Base-by-base conservation (phyloP, 2,888 invertebrate species). In the Sesia bembeciformis region DNA sequence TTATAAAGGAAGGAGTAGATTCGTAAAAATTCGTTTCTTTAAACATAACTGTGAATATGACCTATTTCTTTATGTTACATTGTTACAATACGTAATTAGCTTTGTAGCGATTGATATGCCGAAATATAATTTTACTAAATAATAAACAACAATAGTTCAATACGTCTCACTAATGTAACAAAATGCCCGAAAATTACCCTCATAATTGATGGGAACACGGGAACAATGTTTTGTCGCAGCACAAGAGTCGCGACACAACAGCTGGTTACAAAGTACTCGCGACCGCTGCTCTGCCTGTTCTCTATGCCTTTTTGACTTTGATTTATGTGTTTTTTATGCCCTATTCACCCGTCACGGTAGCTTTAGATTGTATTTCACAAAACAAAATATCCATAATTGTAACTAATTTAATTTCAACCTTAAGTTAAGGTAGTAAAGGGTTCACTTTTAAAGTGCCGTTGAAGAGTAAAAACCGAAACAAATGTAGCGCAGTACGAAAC, bases 251-350 rank as follows among this genome's bases (percentile, higher is more conserved):
- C 57, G 55, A 57, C 54, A 54, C 58, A 74, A 77, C 88, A 89
- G 89, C 88, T 88, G 89, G 86, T 77, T 84, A 84, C 86, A 80
- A 77, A 79, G 62, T 75, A 72, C 78, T 77, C 82, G 82, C 81
- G 83, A 74, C 81, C 81, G 72, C 75, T 64, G 74, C 76, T 80
- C 74, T 74, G 68, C 70, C 78, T 77, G 85, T 90, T 90, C 84
- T 84, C 82, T 85, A 84, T 86, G 89, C 90, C 89, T 88, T 89
- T 90, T 90, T 89, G 90, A 90, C 90, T 90, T 90, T 90, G 90
- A 90, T 90, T 90, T 90, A 90, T 90, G 78, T 66, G 64, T 83
- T 90, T 90, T 90, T 90, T 90, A 88, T 89, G 73, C 82, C 72
- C 84, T 81, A 87, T 89, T 88, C 89, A 87, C 78, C 76, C 85